Evolutionary conservation across 2,797 vertebrate genomes (phyloP).

Genomic region (Chaetodon trifasciatus): DNA sequence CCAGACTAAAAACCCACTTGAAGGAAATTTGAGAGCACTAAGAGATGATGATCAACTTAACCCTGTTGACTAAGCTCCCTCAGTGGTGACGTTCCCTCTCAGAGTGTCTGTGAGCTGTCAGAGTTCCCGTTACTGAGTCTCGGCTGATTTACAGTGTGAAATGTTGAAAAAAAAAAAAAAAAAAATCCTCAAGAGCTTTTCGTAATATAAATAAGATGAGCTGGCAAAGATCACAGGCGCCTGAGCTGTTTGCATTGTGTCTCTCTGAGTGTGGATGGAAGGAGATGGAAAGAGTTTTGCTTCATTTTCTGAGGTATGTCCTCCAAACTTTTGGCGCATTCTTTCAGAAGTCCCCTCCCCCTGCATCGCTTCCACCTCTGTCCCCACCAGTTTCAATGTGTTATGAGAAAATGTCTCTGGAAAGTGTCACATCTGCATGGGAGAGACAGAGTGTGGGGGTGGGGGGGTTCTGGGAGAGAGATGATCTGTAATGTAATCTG

Average conservation of each 20-base stretch:
- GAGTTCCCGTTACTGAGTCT: constrained; percentile 43
- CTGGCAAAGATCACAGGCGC: constrained; percentile 70
- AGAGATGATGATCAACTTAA: constrained; percentile 46
- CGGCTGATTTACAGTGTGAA: constrained; percentile 68
- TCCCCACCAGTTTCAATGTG: constrained; percentile 62
- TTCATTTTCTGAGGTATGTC: constrained; percentile 61
- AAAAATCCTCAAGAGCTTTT: constrained; percentile 52
- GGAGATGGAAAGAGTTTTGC: constrained; percentile 44
- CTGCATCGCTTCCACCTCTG: constrained; percentile 46
- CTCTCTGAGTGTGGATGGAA: constrained; percentile 32
- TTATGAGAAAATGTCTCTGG: constrained; percentile 77
- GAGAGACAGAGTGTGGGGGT: constrained; percentile 47
- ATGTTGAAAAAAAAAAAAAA: constrained; percentile 36
- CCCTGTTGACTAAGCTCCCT: constrained; percentile 45
- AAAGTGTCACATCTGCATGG: constrained; percentile 80
- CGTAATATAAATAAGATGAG: constrained; percentile 66
- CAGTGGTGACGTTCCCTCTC: constrained; percentile 35
- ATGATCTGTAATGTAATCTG: constrained; percentile 83
- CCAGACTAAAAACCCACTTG: constrained; percentile 37
- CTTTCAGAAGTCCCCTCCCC: constrained; percentile 27
- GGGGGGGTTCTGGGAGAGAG: constrained; percentile 66
- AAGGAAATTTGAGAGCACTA: constrained; percentile 36
- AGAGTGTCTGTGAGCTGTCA: constrained; percentile 66
- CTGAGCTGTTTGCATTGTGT: constrained; percentile 62
- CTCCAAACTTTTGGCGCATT: constrained; percentile 61